These are phyloP conservation scores for Coregonus clupeaformis DNA, from an alignment of 2,113 vertebrate genomes.

Conservation along the genomic window DNA sequence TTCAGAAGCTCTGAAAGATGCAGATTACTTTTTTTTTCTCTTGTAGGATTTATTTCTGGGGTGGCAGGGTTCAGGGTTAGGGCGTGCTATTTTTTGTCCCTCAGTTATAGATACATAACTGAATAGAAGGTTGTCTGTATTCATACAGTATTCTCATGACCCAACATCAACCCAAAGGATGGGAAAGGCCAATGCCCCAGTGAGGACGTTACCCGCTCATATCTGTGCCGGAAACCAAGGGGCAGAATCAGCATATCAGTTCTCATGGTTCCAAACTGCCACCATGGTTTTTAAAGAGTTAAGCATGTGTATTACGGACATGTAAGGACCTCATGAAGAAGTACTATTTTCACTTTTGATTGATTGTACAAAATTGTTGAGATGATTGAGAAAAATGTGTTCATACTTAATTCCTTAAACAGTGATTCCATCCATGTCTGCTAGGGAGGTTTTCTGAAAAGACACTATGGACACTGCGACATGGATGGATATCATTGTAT, in stretches of 20 bases:
- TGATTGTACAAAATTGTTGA: conserved; percentile 54
- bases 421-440: conserved; percentile 51
- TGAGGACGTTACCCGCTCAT: background rate
- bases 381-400: conserved; percentile 34
- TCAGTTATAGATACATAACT: conserved; percentile 4
- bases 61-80: conserved; percentile 14
- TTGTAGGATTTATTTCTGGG: conserved; percentile 29
- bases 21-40: conserved; percentile 24
- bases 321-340: conserved; percentile 36
- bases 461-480: conserved; percentile 62
- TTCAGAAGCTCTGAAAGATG: conserved; percentile 42
- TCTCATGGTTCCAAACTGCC: conserved; percentile 36
- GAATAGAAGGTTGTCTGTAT: no score
- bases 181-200: conserved; percentile 11
- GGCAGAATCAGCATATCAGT: conserved; percentile 53
- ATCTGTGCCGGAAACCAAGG: conserved; percentile 16
- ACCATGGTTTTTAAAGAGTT: conserved; percentile 27
- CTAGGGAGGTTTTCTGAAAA: conserved; percentile 28
- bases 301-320: conserved; percentile 51
- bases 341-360: conserved; percentile 44
- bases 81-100: conserved; percentile 21
- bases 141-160: conserved; percentile 48
- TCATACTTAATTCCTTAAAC: conserved; percentile 29
- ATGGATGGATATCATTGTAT: conserved; percentile 52
- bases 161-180: conserved; percentile 57